Base-by-base conservation (phyloP, 2,888 invertebrate species). In the Ormyrus nitidulus region DNA sequence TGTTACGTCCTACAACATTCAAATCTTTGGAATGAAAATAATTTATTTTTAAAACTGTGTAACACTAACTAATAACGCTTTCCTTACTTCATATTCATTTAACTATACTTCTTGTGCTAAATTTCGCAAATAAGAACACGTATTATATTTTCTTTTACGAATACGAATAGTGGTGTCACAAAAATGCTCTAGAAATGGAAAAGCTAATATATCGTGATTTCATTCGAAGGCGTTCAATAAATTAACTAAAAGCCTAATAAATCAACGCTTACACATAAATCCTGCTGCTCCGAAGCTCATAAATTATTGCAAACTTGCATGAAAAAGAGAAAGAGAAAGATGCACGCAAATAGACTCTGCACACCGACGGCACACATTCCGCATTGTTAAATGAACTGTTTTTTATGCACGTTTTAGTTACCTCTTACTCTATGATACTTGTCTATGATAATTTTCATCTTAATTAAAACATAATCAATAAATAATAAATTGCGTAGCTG, bases 241-340 rank as follows among this genome's bases (percentile, higher is more conserved):
- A 80, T 80, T 80, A 73, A 65, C 68, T 77, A 73, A 69, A 80
- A 77, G 73, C 11, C 73, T 59, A 65, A 80, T 80, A 80, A 80
- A 80, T 80, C 80, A 80, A 59, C 64, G 72, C 64, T 65, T 66
- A 58, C 49, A 70, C 49, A 69, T 49, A 80, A 61, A 70, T 71
- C 62, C 75, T 6, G 8, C 53, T 9, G 34, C 61, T 19, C 8
- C 48, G 34, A 6, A 34, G 51, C 80, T 77, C 77, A 73, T 80
- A 80, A 80, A 80, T 80, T 80, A 80, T 73, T 13, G 73, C 64
- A 66, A 71, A 66, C 80, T 80, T 19, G 77, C 75, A 53, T 44
- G 74, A 49, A n/a, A 8, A 19, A 49, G 48, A 56, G 69, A 19
- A 19, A 6, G 54, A 54, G 44, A 19, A 54, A 51, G 19, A 4